Percentiles rank a stretch among this genome's conserved stretches.
phyloP scores from a whole-genome alignment of 2,888 invertebrate species.

The Eupithecia pulchellata region DNA sequence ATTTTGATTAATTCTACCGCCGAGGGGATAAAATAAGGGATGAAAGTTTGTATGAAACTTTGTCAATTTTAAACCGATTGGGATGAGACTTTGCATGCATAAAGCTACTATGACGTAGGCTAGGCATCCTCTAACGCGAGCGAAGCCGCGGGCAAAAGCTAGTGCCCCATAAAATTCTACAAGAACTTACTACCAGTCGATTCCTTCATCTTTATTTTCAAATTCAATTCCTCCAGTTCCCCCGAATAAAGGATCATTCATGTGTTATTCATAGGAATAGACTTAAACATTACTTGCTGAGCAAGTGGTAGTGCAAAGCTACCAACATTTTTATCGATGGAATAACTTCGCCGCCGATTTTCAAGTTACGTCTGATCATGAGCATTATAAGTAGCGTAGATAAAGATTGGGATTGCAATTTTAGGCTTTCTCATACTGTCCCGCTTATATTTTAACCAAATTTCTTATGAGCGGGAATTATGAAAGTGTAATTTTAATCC shows the following conservation, averaged over 20 bases:
- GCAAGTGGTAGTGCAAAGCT: constrained; percentile 7
- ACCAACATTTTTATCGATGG: constrained; percentile 16
- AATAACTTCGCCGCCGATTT: neutral
- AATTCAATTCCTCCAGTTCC: constrained; percentile 32
- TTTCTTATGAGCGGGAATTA: neutral
- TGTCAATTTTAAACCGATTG: too few species aligned
- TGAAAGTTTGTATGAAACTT: too few species aligned
- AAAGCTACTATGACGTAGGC: too few species aligned
- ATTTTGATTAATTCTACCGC: too few species aligned
- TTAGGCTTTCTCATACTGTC: neutral
- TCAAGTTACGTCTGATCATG: neutral
- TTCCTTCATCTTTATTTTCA: constrained; percentile 26
- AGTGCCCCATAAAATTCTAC: constrained; percentile 20
- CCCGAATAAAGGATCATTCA: constrained; percentile 29
- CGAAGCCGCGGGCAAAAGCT: too few species aligned
- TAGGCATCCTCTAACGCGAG: too few species aligned
- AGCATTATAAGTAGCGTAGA: neutral
- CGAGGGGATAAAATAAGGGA: too few species aligned
- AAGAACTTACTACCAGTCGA: constrained; percentile 28
- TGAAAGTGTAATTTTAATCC: neutral
- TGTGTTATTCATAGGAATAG: constrained; percentile 34
- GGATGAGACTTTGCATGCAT: too few species aligned
- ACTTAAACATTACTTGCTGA: constrained; percentile 28
- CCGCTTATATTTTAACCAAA: neutral
- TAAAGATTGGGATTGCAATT: neutral